phyloP scores from a whole-genome alignment of 2,888 invertebrate genomes.

The Ophion obscuratus region DNA sequence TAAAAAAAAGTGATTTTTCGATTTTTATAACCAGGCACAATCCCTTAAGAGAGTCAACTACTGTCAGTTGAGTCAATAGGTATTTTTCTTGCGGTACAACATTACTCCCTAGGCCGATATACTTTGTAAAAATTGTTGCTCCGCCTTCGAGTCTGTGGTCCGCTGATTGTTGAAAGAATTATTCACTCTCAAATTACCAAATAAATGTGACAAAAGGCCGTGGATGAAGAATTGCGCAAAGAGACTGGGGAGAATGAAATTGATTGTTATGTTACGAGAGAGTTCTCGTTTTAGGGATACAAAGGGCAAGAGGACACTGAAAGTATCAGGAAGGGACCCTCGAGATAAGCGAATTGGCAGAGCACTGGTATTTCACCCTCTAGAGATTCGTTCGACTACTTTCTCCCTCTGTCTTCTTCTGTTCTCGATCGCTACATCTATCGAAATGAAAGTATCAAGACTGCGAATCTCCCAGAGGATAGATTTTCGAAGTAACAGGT shows the following conservation, averaged over 20 bases:
- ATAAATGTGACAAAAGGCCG: neutral
- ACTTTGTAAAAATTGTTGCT: too few relatives aligned
- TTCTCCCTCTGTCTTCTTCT: neutral
- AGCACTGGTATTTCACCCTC: constrained; percentile 36
- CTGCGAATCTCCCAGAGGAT: constrained; percentile 46
- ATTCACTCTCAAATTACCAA: neutral
- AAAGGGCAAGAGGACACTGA: neutral
- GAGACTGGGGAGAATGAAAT: neutral
- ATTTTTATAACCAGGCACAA: too few relatives aligned
- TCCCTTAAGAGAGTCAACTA: too few relatives aligned
- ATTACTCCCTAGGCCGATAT: too few relatives aligned
- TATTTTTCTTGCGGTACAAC: too few relatives aligned
- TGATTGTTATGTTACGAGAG: neutral
- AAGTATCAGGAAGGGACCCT: constrained; percentile 5
- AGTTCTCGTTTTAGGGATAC: neutral
- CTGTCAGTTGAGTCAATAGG: too few relatives aligned
- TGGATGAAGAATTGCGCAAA: neutral
- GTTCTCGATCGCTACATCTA: constrained; percentile 7
- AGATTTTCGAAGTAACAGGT: constrained; percentile 64
- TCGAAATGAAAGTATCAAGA: constrained; percentile 44
- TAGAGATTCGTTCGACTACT: neutral
- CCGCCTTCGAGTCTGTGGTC: too few relatives aligned
- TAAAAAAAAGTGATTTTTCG: too few relatives aligned
- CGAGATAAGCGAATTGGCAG: constrained; percentile 48
- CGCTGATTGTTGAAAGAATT: neutral